A percentile compares a stretch with the other conserved stretches of the same genome.
These are phyloP conservation scores for Apeltes quadracus DNA, from an alignment of 2,113 vertebrate species.

Conservation along the genomic window DNA sequence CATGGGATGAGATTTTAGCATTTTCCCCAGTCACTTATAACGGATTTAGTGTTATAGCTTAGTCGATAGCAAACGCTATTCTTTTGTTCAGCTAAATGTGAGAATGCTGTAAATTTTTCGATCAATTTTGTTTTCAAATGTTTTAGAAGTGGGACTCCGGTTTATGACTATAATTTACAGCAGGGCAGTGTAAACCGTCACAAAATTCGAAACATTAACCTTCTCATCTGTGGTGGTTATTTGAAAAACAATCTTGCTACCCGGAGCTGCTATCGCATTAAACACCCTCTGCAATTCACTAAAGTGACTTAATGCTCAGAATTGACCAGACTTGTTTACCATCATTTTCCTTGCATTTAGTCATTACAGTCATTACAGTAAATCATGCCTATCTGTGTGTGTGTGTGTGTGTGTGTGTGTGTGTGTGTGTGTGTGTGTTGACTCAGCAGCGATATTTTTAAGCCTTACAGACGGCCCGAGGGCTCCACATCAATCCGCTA, in stretches of 20 bases:
- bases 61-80: slow-evolving; percentile 38
- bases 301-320: not conserved
- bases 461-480: not conserved
- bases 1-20: slow-evolving; percentile 51
- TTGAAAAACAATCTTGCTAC: no score
- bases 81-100: not conserved
- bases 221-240: not conserved
- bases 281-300: not conserved
- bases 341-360: not conserved
- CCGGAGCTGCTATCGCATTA: not conserved
- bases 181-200: not conserved
- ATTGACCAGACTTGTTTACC: not conserved
- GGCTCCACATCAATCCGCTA: not conserved
- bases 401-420: not conserved
- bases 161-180: not conserved
- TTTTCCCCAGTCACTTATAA: slow-evolving; percentile 50
- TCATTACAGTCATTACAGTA: not conserved
- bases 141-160: not conserved
- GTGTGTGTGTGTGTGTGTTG: not conserved
- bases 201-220: not conserved
- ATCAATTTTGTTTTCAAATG: not conserved
- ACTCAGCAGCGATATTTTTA: not conserved
- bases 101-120: not conserved
- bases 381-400: not conserved
- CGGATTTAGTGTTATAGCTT: slow-evolving; percentile 60